These are phyloP conservation scores for Cydia strobilella DNA, from an alignment of 1,140 invertebrate genomes.

Conservation along the genomic window DNA sequence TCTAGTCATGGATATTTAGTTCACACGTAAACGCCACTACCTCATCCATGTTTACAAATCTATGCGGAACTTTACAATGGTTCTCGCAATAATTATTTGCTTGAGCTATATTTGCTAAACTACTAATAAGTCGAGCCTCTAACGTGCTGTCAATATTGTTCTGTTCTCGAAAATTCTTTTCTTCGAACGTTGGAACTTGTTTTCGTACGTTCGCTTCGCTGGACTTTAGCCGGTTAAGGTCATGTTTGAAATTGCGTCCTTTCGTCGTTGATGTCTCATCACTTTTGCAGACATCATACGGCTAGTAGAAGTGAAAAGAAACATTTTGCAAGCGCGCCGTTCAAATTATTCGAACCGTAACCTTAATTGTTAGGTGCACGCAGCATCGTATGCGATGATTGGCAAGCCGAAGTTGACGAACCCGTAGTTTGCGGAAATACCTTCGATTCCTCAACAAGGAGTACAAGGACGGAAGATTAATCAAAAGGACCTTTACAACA, in stretches of 20 bases:
- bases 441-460: slow-evolving; percentile 1
- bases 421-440: neutral
- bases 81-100: slow-evolving; percentile 14
- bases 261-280: slow-evolving; percentile 1
- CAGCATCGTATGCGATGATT: neutral
- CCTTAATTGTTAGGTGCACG: slow-evolving; percentile 21
- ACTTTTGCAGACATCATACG: neutral
- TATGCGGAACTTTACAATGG: slow-evolving; percentile 22
- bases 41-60: slow-evolving; percentile 25
- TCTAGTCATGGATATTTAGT: slow-evolving; percentile 23
- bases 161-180: slow-evolving; percentile 20
- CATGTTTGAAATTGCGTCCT: slow-evolving; percentile 13
- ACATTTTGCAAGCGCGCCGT: slow-evolving; percentile 9
- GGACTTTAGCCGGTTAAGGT: slow-evolving; percentile 3
- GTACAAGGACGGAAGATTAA: slow-evolving; percentile 15
- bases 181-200: slow-evolving; percentile 18
- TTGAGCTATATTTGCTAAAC: neutral
- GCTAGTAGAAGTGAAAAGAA: slow-evolving; percentile 5
- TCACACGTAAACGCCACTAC: slow-evolving; percentile 28
- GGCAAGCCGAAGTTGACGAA: neutral
- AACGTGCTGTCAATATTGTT: slow-evolving; percentile 25
- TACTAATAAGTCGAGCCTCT: slow-evolving; percentile 26
- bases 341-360: slow-evolving; percentile 23
- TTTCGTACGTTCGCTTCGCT: neutral
- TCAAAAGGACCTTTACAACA: slow-evolving; percentile 1